Percentiles rank a stretch among this genome's conserved stretches.
phyloP scores from a whole-genome alignment of 1,140 invertebrate species.

The Triops cancriformis region DNA sequence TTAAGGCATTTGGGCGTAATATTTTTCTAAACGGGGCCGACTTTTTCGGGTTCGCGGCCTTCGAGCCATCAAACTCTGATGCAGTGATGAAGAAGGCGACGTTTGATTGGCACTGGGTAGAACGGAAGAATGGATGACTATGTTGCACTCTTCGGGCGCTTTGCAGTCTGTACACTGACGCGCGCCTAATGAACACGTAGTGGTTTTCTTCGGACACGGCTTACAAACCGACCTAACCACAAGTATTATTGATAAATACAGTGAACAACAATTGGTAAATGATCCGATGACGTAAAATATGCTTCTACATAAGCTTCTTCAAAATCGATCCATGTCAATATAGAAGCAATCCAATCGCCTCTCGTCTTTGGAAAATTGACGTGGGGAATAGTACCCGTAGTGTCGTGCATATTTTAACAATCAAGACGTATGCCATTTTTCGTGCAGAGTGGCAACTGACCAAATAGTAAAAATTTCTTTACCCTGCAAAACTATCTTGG shows the following conservation, averaged over 20 bases:
- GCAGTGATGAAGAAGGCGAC: neutral
- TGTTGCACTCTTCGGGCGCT: constrained; percentile 23
- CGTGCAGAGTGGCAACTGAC: too few relatives aligned
- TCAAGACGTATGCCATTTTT: too few relatives aligned
- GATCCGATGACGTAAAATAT: too few relatives aligned
- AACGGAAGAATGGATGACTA: constrained; percentile 9
- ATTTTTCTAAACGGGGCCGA: neutral
- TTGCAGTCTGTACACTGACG: constrained; percentile 27
- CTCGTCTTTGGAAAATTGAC: too few relatives aligned
- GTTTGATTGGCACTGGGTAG: neutral
- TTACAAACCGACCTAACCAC: constrained; percentile 16
- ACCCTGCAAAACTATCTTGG: constrained; percentile 25
- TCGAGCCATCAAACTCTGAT: neutral
- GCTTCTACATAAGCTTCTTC: too few relatives aligned
- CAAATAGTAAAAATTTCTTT: neutral
- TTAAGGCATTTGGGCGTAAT: neutral
- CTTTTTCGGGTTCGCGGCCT: neutral
- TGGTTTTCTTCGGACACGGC: constrained; percentile 24
- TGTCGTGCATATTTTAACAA: too few relatives aligned
- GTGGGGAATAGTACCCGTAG: too few relatives aligned
- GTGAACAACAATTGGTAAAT: neutral
- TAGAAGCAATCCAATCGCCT: too few relatives aligned
- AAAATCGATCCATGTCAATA: too few relatives aligned
- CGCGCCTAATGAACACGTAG: constrained; percentile 23
- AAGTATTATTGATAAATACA: neutral